Base-by-base conservation (phyloP, 92 coral and sea anemone genomes). In the Zoanthus solanderi region DNA sequence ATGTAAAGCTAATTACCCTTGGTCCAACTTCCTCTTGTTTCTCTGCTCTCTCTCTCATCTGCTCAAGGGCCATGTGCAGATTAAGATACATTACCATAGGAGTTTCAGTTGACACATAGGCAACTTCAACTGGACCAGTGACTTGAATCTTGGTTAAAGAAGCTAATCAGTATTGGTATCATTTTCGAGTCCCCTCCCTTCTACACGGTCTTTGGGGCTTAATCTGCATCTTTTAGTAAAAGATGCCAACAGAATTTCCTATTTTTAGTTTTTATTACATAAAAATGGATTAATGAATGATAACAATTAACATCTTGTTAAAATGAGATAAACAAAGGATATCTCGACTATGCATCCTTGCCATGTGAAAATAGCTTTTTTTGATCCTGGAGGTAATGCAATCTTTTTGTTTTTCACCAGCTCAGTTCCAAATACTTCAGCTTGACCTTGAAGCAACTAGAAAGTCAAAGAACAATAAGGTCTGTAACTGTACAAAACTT, bases 81-180 rank as follows among this genome's bases (percentile, higher is more conserved):
- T 97, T 97, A 44, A 97, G 91, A 80, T 97, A 97, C 99, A 97
- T 97, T 18, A 97, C 95, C 99, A 97, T 97, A 4, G 99, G 99
- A 7, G 99, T 97, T 73, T 97, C 99, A 75, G 92, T 97, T 60
- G 99, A 97, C 50, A 90, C 78, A 72, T 97, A 97, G 31, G 98
- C 98, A 37, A 94, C 98, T 82, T 97, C 99, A 31, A 95, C 83
- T 13, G 90, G 94, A 57, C 99, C 99, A 79, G 90, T 80, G 68
- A 96, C 89, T 75, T 96, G 83, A 23, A n/a, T 30, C 6, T 46
- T 13, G 54, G 92, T 94, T 72, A 94, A 90, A 93, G 97, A 52
- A 81, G 37, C 65, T 56, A 17, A 4, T 23, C 8, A 17, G 17
- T 17, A 58, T 63, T 63, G 10, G 9, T 9, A 16, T 5, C 10